Conservation (phyloP, 2,888 invertebrate species). For the Chrysolina haemoptera region DNA sequence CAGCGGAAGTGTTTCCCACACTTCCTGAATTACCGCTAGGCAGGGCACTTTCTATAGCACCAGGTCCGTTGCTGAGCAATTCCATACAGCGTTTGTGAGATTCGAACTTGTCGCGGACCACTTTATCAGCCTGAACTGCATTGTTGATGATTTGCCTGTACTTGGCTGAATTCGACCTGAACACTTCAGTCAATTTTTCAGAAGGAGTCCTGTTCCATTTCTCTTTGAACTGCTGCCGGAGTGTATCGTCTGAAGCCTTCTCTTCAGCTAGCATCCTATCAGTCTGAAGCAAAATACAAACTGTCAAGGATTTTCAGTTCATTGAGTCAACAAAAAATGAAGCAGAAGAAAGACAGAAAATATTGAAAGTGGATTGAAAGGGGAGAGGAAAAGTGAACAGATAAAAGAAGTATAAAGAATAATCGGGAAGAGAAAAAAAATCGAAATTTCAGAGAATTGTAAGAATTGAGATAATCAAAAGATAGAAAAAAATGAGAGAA, state of each 20-base stretch:
- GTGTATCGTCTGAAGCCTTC: slow-evolving; percentile 88
- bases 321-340: too few species aligned
- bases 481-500: background rate
- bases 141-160: slow-evolving; percentile 94
- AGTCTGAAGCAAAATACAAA: slow-evolving; percentile 69
- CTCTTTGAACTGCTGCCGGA: slow-evolving; percentile 92
- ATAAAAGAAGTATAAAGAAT: background rate
- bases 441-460: too few species aligned
- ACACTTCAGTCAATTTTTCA: slow-evolving; percentile 89
- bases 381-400: background rate
- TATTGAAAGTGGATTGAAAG: background rate
- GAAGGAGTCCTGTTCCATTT: slow-evolving; percentile 94
- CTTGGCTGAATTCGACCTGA: slow-evolving; percentile 90
- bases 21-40: slow-evolving; percentile 75
- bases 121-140: slow-evolving; percentile 85
- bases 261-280: slow-evolving; percentile 92
- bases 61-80: slow-evolving; percentile 83
- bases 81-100: slow-evolving; percentile 84
- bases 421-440: background rate
- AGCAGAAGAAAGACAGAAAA: background rate
- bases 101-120: slow-evolving; percentile 90
- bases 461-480: background rate
- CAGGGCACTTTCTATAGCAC: slow-evolving; percentile 79
- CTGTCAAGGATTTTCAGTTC: too few species aligned
- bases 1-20: slow-evolving; percentile 75